These are phyloP conservation scores for Drosophila seguyi DNA, from an alignment of 1,140 invertebrate genomes.

Conservation along the genomic window DNA sequence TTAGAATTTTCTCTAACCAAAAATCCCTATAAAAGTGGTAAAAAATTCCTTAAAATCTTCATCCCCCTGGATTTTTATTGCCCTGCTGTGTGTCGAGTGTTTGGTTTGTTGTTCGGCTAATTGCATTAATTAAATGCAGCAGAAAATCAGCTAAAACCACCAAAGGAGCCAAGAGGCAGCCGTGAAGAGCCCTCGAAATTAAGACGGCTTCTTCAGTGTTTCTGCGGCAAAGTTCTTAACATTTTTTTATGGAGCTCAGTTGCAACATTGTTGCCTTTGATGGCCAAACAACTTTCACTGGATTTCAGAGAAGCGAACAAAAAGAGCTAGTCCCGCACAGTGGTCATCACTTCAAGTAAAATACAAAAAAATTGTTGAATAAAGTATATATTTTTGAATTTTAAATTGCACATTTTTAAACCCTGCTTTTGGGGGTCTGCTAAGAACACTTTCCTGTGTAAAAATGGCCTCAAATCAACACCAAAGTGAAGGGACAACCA, in stretches of 20 bases:
- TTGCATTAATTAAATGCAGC: constrained; percentile 51
- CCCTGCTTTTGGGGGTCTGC: not conserved
- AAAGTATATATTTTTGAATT: too few relatives aligned
- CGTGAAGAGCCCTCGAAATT: not conserved
- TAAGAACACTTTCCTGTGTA: not conserved
- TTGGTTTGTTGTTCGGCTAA: constrained; percentile 32
- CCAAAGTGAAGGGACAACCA: constrained; percentile 7
- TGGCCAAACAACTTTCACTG: constrained; percentile 44
- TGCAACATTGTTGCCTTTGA: constrained; percentile 39
- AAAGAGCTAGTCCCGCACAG: constrained; percentile 2
- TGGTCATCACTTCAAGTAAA: not conserved
- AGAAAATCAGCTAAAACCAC: constrained; percentile 18
- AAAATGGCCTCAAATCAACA: not conserved
- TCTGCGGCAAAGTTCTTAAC: constrained; percentile 36
- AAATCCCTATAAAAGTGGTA: not conserved
- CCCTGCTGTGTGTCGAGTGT: not conserved
- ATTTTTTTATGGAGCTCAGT: constrained; percentile 38
- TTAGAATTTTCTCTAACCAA: not conserved
- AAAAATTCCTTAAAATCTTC: not conserved
- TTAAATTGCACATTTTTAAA: not conserved
- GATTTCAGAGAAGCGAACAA: not conserved
- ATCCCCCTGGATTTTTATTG: constrained; percentile 22
- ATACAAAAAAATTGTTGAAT: not conserved
- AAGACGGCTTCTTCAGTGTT: constrained; percentile 13
- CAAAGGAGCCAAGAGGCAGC: constrained; percentile 4